These are phyloP conservation scores for Laothoe populi DNA, from an alignment of 2,888 invertebrate species.

Conservation along the genomic window DNA sequence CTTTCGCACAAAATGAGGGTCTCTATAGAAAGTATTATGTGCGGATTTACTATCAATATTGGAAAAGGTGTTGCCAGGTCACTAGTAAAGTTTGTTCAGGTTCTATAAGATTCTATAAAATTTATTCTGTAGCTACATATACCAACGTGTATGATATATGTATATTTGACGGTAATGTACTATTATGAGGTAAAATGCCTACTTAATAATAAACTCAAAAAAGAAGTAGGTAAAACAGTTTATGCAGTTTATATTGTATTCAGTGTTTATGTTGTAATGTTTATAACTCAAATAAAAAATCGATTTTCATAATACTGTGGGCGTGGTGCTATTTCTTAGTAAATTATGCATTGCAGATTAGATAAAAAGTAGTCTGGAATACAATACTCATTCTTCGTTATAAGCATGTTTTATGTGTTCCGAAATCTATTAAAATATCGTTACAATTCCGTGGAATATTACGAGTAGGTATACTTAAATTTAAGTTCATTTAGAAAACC, in stretches of 20 bases:
- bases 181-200: too few species aligned
- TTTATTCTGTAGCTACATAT: background rate
- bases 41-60: background rate
- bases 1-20: background rate
- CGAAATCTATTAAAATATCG: too few species aligned
- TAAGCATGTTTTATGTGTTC: too few species aligned
- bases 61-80: background rate
- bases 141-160: too few species aligned
- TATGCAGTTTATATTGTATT: too few species aligned
- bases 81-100: background rate
- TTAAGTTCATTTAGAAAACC: background rate
- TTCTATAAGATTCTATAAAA: background rate
- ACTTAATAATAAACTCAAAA: too few species aligned
- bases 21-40: background rate
- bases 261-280: too few species aligned
- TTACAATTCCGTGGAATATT: too few species aligned
- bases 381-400: conserved; percentile 1
- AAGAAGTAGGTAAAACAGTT: too few species aligned
- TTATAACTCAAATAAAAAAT: background rate
- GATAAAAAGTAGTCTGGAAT: conserved; percentile 8
- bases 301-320: background rate
- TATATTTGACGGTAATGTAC: too few species aligned
- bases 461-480: background rate
- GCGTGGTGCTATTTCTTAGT: background rate
- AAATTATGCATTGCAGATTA: conserved; percentile 10